Evolutionary conservation across 1,140 invertebrate genomes (phyloP).

Genomic region (Thaumetopoea pityocampa): DNA sequence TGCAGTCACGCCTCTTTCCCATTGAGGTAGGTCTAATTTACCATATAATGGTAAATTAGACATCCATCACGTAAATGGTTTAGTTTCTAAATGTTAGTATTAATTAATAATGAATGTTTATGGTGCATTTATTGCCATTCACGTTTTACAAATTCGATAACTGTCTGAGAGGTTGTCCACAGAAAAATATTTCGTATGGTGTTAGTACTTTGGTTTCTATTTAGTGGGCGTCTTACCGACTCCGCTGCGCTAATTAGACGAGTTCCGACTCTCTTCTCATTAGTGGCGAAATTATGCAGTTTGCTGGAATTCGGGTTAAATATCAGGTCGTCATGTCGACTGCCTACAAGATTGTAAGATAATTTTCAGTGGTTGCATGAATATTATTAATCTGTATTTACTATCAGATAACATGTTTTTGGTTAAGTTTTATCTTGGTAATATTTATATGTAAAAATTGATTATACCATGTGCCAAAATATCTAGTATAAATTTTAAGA

Average conservation of each 20-base stretch:
- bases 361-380: constrained; percentile 29
- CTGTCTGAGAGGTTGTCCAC: constrained; percentile 4
- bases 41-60: too few species aligned
- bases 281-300: constrained; percentile 74
- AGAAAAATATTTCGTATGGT: constrained; percentile 6
- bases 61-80: too few species aligned
- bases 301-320: constrained; percentile 71
- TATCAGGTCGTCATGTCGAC: constrained; percentile 61
- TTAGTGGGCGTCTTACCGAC: constrained; percentile 69
- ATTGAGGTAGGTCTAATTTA: too few species aligned
- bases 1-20: too few species aligned
- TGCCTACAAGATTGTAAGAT: constrained; percentile 48
- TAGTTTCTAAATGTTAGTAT: too few species aligned
- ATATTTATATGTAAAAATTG: too few species aligned
- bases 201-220: constrained; percentile 32
- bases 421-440: too few species aligned
- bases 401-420: not conserved
- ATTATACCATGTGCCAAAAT: too few species aligned
- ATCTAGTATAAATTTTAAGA: too few species aligned
- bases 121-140: too few species aligned
- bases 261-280: constrained; percentile 68
- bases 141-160: too few species aligned
- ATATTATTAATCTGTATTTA: not conserved
- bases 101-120: too few species aligned
- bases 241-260: constrained; percentile 69